Percentiles rank a stretch among this genome's conserved stretches.
Conservation (phyloP, 1,140 invertebrate species). For the Ceratitis capitata region DNA sequence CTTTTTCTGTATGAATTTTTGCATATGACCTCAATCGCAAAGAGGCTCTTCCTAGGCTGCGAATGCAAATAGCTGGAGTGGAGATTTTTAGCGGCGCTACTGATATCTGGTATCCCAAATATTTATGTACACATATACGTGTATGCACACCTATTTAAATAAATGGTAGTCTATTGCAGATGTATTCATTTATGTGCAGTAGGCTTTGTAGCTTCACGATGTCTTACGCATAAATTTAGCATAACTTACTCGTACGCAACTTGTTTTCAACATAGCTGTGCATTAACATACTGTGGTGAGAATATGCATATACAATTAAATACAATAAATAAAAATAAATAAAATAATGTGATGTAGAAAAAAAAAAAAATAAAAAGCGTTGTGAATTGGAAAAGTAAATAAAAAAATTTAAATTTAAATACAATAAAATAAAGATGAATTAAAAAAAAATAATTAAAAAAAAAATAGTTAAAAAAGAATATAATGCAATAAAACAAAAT, state of each 20-base stretch:
- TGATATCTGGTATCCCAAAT: not conserved
- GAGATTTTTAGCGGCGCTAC: not conserved
- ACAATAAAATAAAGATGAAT: no score
- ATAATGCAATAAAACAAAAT: no score
- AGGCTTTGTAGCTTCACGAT: not conserved
- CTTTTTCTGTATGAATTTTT: not conserved
- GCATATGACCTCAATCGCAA: slow-evolving; percentile 12
- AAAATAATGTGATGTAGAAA: no score
- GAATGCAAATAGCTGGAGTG: not conserved
- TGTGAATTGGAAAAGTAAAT: no score
- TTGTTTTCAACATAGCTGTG: not conserved
- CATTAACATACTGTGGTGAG: no score
- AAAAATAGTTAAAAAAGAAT: no score
- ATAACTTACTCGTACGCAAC: slow-evolving; percentile 27
- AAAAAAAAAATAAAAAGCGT: no score
- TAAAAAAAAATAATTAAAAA: no score
- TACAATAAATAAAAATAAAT: no score
- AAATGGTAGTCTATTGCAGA: not conserved
- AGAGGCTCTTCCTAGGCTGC: not conserved
- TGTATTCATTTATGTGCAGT: not conserved
- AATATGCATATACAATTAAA: no score
- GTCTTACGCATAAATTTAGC: slow-evolving; percentile 17
- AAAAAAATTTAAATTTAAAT: no score
- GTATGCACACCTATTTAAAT: no score
- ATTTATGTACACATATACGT: not conserved